Evolutionary conservation across 2,113 vertebrate genomes (phyloP).

Genomic region (Prinia subflava): DNA sequence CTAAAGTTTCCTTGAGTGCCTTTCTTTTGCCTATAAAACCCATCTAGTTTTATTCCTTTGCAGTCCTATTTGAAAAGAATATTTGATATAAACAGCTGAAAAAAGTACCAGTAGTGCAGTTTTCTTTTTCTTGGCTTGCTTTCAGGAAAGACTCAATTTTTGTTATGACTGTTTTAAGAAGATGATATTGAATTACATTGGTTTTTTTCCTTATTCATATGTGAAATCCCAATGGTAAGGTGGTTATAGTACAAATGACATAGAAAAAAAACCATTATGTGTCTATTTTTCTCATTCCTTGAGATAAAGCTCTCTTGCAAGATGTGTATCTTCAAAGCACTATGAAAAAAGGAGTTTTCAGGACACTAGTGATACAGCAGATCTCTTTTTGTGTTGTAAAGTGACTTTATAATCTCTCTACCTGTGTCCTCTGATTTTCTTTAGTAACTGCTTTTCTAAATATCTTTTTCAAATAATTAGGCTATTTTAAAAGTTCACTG

Average conservation of each 20-base stretch:
- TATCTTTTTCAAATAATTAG: background rate
- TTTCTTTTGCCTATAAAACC: background rate
- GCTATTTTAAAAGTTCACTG: background rate
- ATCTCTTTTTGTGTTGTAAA: background rate
- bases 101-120: constrained; percentile 1
- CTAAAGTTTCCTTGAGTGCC: background rate
- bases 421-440: background rate
- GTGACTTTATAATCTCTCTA: background rate
- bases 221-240: constrained; percentile 8
- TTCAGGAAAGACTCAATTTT: constrained; percentile 43
- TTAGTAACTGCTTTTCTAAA: background rate
- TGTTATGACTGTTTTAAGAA: constrained; percentile 48
- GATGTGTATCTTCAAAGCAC: background rate
- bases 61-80: background rate
- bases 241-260: background rate
- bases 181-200: constrained; percentile 30
- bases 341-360: background rate
- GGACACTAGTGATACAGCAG: background rate
- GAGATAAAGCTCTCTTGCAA: background rate
- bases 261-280: background rate
- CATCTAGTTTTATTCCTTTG: background rate
- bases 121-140: constrained; percentile 39
- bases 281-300: background rate
- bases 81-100: constrained; percentile 1
- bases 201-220: background rate